A percentile compares a stretch with the other conserved stretches of the same genome.
Evolutionary conservation across 30 jellyfish, hydroid and myxozoan genomes (phyloP).

Genomic region (Aurelia sp.): DNA sequence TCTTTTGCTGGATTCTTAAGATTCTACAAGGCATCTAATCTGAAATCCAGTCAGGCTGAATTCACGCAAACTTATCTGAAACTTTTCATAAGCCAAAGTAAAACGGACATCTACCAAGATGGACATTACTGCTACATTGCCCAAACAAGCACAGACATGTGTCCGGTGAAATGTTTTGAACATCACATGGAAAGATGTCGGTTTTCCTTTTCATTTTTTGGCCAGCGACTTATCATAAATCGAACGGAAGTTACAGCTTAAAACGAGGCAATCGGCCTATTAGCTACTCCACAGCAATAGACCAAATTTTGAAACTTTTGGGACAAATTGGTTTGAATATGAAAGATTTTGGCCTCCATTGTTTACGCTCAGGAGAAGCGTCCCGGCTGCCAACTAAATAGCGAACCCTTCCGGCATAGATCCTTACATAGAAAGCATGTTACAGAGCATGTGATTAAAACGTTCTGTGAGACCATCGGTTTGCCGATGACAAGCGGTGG

Average conservation of each 20-base stretch:
- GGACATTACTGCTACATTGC: slow-evolving; percentile 3
- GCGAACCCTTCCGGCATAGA: no score
- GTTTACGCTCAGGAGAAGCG: slow-evolving; percentile 23
- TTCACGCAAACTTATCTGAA: slow-evolving; percentile 9
- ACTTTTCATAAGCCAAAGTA: slow-evolving; percentile 12
- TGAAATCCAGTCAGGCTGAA: slow-evolving; percentile 3
- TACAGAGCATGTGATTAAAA: no score
- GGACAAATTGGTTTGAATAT: neutral
- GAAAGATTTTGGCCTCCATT: slow-evolving; percentile 8
- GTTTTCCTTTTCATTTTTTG: neutral
- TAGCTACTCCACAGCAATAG: slow-evolving; percentile 10
- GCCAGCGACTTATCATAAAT: neutral
- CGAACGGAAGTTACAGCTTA: neutral
- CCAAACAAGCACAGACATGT: no score
- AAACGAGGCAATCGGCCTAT: neutral
- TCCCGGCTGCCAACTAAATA: slow-evolving; percentile 18
- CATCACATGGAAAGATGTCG: neutral
- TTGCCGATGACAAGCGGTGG: slow-evolving; percentile 36
- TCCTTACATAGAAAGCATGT: no score
- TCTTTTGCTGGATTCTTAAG: no score
- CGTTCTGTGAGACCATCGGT: neutral
- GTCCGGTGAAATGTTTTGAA: neutral
- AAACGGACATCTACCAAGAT: slow-evolving; percentile 1
- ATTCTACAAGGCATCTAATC: neutral
- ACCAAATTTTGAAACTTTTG: neutral